Evolutionary conservation across 1,140 invertebrate species (phyloP), one percentile per base, ranked within the genome.

Genomic region (Riptortus pedestris): DNA sequence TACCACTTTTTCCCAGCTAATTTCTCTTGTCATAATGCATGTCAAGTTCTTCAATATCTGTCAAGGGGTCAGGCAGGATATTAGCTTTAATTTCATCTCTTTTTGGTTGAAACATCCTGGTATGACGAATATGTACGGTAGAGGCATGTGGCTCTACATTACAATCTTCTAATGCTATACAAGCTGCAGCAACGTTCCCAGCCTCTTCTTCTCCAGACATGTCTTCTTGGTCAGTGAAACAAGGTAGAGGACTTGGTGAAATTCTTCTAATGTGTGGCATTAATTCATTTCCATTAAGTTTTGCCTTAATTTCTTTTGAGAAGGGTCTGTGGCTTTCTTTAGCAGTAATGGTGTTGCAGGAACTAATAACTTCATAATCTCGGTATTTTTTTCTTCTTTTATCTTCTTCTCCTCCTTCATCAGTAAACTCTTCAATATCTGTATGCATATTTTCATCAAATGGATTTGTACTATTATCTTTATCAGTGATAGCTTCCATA

Each of bases 221-320:
- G 57, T 81, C 79, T 72, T 82, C 81, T 11, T 74, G 71, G 66
- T 81, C 80, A 2, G 79, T 81, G 14, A 72, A 45, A 24, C n/a
- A 26, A 57, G 22, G 24, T 26, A 64, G 22, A 14, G 67, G 69
- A 55, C 57, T 67, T 7, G 68, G 65, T 12, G 67, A 66, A 28
- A 67, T 65, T 26, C 51, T 67, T 45, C 62, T 55, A 18, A 66
- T 68, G 1, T 27, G n/a, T 59, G 67, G 67, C 2, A 68, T 58
- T 45, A 9, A 48, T 48, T 22, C 61, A 48, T 24, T 58, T 28
- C 20, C 28, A 52, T 43, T 45, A 1, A 69, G 24, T 11, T 66
- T 60, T 20, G 67, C 26, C 33, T 62, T 66, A 11, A 63, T 63
- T 62, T 69, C 68, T 28, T 57, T 47, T 20, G 70, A 69, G 55